Percentiles rank a stretch among this genome's conserved stretches.
Conservation (phyloP, 2,888 invertebrate species). For the Athetis lepigone region DNA sequence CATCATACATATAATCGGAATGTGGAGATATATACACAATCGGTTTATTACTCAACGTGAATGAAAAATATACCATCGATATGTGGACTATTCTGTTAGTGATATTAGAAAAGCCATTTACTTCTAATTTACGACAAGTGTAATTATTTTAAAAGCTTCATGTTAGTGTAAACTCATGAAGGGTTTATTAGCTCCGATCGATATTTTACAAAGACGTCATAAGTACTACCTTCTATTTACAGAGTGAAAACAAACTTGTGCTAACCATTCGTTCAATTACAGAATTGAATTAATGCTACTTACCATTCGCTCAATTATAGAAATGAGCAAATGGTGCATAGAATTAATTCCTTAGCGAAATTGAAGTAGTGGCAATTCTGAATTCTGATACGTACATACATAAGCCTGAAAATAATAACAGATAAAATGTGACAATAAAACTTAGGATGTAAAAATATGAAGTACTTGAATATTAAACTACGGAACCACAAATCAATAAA, state of each 20-base stretch:
- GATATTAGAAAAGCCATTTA: conserved; percentile 4
- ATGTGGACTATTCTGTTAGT: background rate
- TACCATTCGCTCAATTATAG: too few species aligned
- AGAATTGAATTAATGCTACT: background rate
- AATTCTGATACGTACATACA: too few species aligned
- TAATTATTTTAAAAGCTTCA: conserved; percentile 9
- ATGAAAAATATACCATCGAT: too few species aligned
- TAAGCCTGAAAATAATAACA: too few species aligned
- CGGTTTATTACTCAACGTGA: too few species aligned
- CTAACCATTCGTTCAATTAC: background rate
- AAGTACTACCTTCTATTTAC: background rate
- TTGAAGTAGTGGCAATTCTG: too few species aligned
- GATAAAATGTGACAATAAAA: background rate
- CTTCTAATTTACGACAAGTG: background rate
- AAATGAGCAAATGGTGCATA: too few species aligned
- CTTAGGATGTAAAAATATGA: background rate
- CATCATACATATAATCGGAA: background rate
- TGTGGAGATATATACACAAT: too few species aligned
- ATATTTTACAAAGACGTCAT: conserved; percentile 17
- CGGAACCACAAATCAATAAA: background rate
- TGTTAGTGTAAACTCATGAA: conserved; percentile 12
- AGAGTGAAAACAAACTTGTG: conserved; percentile 8
- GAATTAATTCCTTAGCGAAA: too few species aligned
- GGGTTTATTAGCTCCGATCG: conserved; percentile 9
- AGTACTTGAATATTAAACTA: too few species aligned